Evolutionary conservation across 2,113 vertebrate species (phyloP).

Genomic region (Megaleporinus macrocephalus): DNA sequence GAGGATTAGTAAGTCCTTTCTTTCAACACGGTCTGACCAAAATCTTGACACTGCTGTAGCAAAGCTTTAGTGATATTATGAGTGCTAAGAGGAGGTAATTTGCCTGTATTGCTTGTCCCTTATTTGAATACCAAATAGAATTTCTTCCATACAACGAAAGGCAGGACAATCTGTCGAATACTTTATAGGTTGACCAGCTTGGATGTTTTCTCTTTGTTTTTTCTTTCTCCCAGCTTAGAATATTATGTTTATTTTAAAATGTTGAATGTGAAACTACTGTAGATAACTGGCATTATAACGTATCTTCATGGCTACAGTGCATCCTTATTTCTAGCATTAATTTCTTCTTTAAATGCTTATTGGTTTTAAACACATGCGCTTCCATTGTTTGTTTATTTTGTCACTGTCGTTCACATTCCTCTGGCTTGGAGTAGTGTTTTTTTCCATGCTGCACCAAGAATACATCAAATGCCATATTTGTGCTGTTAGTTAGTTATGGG

Average conservation of each 20-base stretch:
- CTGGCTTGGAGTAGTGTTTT: too few relatives aligned
- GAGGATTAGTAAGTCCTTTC: not conserved
- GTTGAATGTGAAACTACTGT: not conserved
- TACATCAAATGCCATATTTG: not conserved
- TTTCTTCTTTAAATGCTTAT: not conserved
- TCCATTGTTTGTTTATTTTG: too few relatives aligned
- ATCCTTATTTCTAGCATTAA: constrained; percentile 18
- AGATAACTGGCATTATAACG: not conserved
- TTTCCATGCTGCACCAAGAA: not conserved
- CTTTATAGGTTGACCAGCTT: constrained; percentile 21
- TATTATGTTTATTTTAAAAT: not conserved
- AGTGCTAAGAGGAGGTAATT: not conserved
- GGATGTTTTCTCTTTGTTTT: too few relatives aligned
- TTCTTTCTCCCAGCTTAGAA: not conserved
- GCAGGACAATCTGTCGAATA: constrained; percentile 16
- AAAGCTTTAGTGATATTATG: not conserved
- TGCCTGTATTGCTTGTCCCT: not conserved
- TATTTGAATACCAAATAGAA: constrained; percentile 22
- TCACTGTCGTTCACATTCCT: too few relatives aligned
- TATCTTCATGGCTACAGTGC: not conserved
- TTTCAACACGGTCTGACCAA: not conserved
- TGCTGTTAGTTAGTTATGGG: not conserved
- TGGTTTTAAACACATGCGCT: not conserved
- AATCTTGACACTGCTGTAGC: not conserved
- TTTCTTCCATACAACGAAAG: constrained; percentile 13